These are phyloP conservation scores for Antennarius maculatus DNA, from an alignment of 2,797 vertebrate genomes.

Conservation along the genomic window DNA sequence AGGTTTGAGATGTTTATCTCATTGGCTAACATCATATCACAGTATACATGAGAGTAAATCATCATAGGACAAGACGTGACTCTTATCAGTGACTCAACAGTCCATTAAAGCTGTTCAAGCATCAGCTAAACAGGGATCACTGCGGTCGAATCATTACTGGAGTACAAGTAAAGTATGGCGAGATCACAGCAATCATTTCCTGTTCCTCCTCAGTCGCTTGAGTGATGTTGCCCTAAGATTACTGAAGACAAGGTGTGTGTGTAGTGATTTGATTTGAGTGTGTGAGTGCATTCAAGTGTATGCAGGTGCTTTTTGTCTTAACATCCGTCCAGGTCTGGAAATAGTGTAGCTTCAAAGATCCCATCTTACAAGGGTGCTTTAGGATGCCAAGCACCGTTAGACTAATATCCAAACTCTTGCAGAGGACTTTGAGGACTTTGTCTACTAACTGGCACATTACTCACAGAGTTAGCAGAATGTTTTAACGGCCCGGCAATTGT, in stretches of 20 bases:
- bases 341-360: constrained; percentile 22
- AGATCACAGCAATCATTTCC: constrained; percentile 62
- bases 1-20: constrained; percentile 21
- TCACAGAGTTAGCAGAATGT: too few species aligned
- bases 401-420: constrained; percentile 13
- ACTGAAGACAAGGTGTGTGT: constrained; percentile 34
- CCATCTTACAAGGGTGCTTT: constrained; percentile 16
- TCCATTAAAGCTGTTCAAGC: constrained; percentile 76
- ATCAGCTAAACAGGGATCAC: constrained; percentile 63
- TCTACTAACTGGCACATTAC: neutral
- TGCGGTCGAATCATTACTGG: constrained; percentile 55
- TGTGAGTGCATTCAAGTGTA: constrained; percentile 13
- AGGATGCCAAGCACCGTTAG: constrained; percentile 24
- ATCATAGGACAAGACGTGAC: constrained; percentile 28
- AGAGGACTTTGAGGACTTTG: constrained; percentile 9
- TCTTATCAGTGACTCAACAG: constrained; percentile 45
- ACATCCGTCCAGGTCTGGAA: constrained; percentile 27
- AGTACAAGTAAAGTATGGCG: constrained; percentile 47
- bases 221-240: constrained; percentile 61
- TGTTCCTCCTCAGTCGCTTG: constrained; percentile 65
- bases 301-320: constrained; percentile 36
- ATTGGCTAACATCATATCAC: constrained; percentile 17
- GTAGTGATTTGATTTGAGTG: neutral
- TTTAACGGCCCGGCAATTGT: too few species aligned
- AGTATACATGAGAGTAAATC: constrained; percentile 13